Base-by-base conservation (phyloP, 2,888 invertebrate genomes). In the Euspilapteryx auroguttella region DNA sequence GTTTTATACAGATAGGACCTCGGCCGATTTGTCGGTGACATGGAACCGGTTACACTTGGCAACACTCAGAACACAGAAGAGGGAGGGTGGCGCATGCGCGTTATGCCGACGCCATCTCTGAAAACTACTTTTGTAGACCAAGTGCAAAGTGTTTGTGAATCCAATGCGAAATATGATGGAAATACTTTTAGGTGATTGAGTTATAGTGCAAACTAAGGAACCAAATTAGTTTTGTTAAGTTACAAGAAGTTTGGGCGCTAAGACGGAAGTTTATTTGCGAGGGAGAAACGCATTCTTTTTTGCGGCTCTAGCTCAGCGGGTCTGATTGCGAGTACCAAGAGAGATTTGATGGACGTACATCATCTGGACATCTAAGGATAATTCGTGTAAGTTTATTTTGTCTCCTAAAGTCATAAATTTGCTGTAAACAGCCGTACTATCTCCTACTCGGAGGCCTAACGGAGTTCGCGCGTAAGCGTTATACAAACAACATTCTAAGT, bases 61-160 rank as follows among this genome's bases (percentile, higher is more conserved):
- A n/a, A n/a, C n/a, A n/a, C n/a, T n/a, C n/a, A n/a, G n/a, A n/a
- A n/a, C n/a, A n/a, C n/a, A n/a, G n/a, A n/a, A n/a, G n/a, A n/a
- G n/a, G n/a, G n/a, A n/a, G n/a, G n/a, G n/a, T n/a, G n/a, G n/a
- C 73, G 76, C 77, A 73, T 73, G 77, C 77, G 76, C 73, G 73
- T 68, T 73, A 49, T 61, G 68, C 64, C 73, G 77, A 78, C 77
- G 77, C 77, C 77, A 77, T 76, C 73, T 71, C 68, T 66, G 61
- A 58, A 65, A 53, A 62, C 59, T 66, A 58, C 61, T 22, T 4
- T 54, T 62, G 56, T 49, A 57, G 62, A 55, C 59, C 33, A 48
- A 47, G 43, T 54, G 53, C 53, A 46, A 54, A 58, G 51, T 59
- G 45, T 49, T 49, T 51, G 50, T 54, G 43, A 41, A 49, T 53